phyloP scores from a whole-genome alignment of 2,113 vertebrate genomes.

The Bostrychus sinensis region DNA sequence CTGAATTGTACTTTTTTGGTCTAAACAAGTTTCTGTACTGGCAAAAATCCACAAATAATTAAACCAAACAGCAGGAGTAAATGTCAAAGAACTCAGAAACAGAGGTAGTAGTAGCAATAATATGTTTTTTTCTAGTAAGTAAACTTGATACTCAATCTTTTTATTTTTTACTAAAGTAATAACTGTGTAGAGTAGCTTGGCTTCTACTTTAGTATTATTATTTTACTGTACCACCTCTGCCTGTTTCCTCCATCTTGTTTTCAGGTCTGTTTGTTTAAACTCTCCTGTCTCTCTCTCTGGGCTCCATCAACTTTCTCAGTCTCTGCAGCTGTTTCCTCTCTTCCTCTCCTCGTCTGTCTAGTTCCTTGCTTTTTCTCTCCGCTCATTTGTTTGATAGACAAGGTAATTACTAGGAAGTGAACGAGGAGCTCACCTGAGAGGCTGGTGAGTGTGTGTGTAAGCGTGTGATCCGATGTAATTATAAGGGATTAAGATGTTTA shows the following conservation, averaged over 20 bases:
- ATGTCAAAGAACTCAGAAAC: too few species aligned
- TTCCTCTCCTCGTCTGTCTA: conserved; percentile 1
- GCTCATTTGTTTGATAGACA: conserved; percentile 58
- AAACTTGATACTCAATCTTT: too few species aligned
- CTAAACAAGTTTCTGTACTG: too few species aligned
- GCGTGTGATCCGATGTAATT: conserved; percentile 59
- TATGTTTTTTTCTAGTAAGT: too few species aligned
- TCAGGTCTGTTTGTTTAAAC: conserved; percentile 7
- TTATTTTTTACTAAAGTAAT: too few species aligned
- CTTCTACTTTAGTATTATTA: too few species aligned
- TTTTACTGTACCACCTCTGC: too few species aligned
- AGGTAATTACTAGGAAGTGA: conserved; percentile 61
- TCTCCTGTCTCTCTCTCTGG: neutral
- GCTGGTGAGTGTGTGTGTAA: conserved; percentile 23
- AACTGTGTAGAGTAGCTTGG: too few species aligned
- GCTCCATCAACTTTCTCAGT: neutral
- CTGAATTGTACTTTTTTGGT: too few species aligned
- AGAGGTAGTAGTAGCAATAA: too few species aligned
- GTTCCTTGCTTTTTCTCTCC: conserved; percentile 19
- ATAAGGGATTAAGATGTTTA: conserved; percentile 71
- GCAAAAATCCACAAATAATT: too few species aligned
- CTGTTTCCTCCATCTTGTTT: neutral
- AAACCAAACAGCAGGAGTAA: too few species aligned
- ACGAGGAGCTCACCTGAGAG: conserved; percentile 57
- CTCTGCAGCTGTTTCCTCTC: neutral